Base-by-base conservation (phyloP, 2,888 invertebrate genomes). In the Phymatocera aterrima region DNA sequence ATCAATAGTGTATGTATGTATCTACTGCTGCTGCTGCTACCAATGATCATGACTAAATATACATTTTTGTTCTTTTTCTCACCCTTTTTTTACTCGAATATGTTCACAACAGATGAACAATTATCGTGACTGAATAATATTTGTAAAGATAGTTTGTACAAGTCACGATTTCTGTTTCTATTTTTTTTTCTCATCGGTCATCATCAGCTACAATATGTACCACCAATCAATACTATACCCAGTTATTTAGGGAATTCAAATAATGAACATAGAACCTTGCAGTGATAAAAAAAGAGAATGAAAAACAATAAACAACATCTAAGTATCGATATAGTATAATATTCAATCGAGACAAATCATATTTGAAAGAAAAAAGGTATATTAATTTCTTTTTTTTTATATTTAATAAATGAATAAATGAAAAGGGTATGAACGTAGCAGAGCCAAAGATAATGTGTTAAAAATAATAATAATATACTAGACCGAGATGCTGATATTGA, bases 361-460 rank as follows among this genome's bases (percentile, higher is more conserved):
- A 40, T 46, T 46, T n/a, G n/a, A n/a, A n/a, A n/a, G n/a, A n/a
- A n/a, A n/a, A 10, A 46, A 24, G 40, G 21, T 68, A n/a, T n/a
- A 68, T 68, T 46, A 46, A 37, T 68, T 43, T 68, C n/a, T 24
- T 21, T 68, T 46, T 28, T 68, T 28, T 28, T 28, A 43, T 18
- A 6, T n/a, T 15, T 68, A 68, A 46, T 46, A 24, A 31, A 21
- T 43, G 28, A 28, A 10, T 28, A 28, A 68, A 28, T 21, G 18
- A 40, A 68, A 21, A 43, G 28, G 68, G 40, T 68, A 15, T 68
- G n/a, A n/a, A 37, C 37, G 24, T 43, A 68, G 37, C 12, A 43
- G 43, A 24, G 31, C 68, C 68, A 68, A 68, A 68, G 68, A 68
- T 65, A 65, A 51, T 57, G 28, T 68, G 68, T 43, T 40, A n/a